Conservation (phyloP, 64 coral and sea anemone genomes). For the Astreopora myriophthalma region DNA sequence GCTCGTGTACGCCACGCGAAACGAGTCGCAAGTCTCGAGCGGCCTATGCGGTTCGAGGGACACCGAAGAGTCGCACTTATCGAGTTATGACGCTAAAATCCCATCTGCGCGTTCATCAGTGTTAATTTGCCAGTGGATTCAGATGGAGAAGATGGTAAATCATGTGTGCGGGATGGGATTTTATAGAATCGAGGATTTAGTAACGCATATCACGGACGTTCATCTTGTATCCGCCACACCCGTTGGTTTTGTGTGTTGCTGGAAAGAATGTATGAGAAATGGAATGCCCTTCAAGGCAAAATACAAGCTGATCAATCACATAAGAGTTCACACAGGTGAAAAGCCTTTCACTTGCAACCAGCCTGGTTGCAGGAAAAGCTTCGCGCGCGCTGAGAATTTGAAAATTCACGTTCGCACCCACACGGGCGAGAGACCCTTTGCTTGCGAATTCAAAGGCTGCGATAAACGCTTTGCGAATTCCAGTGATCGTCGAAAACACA, state of each 20-base stretch:
- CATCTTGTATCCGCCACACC: conserved; percentile 37
- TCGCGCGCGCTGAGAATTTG: conserved; percentile 69
- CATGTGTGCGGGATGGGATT: conserved; percentile 57
- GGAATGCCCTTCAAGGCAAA: conserved; percentile 76
- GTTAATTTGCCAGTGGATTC: conserved; percentile 49
- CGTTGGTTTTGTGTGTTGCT: conserved; percentile 58
- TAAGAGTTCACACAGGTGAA: conserved; percentile 77
- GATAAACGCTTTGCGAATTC: conserved; percentile 77
- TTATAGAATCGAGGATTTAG: conserved; percentile 70
- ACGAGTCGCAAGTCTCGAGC: conserved; percentile 2
- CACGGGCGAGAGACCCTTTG: conserved; percentile 69
- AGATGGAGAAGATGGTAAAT: conserved; percentile 2
- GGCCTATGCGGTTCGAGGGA: background rate
- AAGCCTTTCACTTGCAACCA: conserved; percentile 68
- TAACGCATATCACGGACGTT: conserved; percentile 60
- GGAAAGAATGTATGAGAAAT: conserved; percentile 70
- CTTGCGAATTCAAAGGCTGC: conserved; percentile 67
- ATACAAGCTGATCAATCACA: conserved; percentile 75
- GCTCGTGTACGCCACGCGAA: conserved; percentile 30
- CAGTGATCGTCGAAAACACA: conserved; percentile 70
- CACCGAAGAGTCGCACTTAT: background rate
- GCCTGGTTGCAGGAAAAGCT: conserved; percentile 61
- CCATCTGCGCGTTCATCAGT: background rate
- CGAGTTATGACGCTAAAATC: background rate
- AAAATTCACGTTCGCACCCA: conserved; percentile 73